Percentiles rank a stretch among this genome's conserved stretches.
These are phyloP conservation scores for Colaptes auratus DNA, from an alignment of 2,113 vertebrate genomes.

Conservation along the genomic window DNA sequence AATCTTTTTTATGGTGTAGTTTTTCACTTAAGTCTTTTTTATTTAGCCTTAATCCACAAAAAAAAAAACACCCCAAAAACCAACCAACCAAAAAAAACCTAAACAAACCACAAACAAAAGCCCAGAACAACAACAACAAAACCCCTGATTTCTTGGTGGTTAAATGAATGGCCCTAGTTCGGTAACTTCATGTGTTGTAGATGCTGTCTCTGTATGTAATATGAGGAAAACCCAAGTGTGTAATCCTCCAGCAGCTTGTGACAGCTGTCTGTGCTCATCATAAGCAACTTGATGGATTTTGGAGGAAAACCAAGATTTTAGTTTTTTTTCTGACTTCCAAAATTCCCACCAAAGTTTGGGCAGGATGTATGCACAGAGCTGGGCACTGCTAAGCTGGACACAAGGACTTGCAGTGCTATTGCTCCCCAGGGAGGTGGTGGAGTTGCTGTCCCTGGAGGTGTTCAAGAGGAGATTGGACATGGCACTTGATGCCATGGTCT, in stretches of 20 bases:
- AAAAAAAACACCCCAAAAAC: not conserved
- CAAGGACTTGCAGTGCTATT: not conserved
- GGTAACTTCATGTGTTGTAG: not conserved
- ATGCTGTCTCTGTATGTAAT: not conserved
- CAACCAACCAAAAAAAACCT: too few species aligned
- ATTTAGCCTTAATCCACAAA: not conserved
- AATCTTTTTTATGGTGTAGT: not conserved
- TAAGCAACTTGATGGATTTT: not conserved
- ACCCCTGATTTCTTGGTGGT: not conserved
- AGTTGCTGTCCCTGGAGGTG: too few species aligned
- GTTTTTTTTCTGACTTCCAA: not conserved
- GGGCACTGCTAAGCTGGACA: not conserved
- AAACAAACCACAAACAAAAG: too few species aligned
- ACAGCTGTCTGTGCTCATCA: not conserved
- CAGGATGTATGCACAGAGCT: not conserved
- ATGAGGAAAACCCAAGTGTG: not conserved
- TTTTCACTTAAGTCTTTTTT: not conserved
- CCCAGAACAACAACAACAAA: too few species aligned
- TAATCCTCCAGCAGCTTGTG: not conserved
- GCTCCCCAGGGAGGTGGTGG: too few species aligned
- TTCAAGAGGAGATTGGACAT: too few species aligned
- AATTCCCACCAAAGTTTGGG: not conserved
- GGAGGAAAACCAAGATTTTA: not conserved
- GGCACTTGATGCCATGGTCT: too few species aligned
- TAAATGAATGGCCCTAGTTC: not conserved